Evolutionary conservation across 2,797 vertebrate species (phyloP).

Genomic region (Gymnopithys bicolor): DNA sequence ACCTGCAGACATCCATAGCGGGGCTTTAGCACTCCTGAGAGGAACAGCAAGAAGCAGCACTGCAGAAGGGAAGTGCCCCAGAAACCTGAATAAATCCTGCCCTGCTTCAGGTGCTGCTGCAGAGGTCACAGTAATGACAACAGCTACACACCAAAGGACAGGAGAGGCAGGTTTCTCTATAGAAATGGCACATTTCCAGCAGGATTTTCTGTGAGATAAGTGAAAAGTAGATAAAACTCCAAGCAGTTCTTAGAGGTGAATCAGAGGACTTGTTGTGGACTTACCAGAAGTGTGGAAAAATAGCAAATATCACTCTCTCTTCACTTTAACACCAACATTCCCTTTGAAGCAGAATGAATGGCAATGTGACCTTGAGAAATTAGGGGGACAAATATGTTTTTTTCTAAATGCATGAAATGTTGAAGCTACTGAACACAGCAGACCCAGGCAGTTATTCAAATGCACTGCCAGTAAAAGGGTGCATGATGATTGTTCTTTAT

Average conservation of each 20-base stretch:
- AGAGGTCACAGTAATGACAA: not conserved
- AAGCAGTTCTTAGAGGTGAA: not conserved
- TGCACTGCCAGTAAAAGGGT: not conserved
- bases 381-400: not conserved
- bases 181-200: not conserved
- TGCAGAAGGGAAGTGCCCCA: not conserved
- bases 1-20: not conserved
- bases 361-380: not conserved
- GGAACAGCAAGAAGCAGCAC: not conserved
- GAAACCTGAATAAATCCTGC: not conserved
- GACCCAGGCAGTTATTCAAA: constrained; percentile 2
- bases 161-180: not conserved
- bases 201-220: not conserved
- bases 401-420: not conserved
- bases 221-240: not conserved
- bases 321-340: not conserved
- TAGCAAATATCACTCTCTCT: not conserved
- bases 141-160: not conserved
- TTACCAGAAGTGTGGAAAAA: not conserved
- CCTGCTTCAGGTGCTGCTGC: not conserved
- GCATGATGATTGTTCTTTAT: not conserved
- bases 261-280: not conserved
- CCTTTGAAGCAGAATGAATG: not conserved
- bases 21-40: not conserved
- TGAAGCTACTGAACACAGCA: not conserved